A percentile compares a stretch with the other conserved stretches of the same genome.
Evolutionary conservation across 2,113 vertebrate species (phyloP).

Genomic region (Festucalex cinctus): DNA sequence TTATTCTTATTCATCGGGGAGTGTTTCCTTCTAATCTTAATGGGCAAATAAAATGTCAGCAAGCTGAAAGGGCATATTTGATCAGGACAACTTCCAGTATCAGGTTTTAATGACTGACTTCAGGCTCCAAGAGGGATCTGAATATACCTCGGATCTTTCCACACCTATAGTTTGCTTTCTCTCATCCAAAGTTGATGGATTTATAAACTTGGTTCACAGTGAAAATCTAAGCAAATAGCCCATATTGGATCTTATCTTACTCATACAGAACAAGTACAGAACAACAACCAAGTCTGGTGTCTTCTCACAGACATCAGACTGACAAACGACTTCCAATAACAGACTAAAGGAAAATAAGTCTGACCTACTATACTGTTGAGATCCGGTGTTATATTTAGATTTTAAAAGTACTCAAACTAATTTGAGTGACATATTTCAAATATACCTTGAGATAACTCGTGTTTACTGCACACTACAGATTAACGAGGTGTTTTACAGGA

Average conservation of each 20-base stretch:
- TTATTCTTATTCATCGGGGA: neutral
- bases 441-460: neutral
- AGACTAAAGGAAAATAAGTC: neutral
- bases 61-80: slow-evolving; percentile 14
- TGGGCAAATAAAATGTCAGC: neutral
- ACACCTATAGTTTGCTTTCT: neutral
- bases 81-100: slow-evolving; percentile 26
- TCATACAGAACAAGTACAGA: no score
- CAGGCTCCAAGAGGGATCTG: slow-evolving; percentile 8
- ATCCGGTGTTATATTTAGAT: neutral
- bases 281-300: neutral
- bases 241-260: no score
- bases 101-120: slow-evolving; percentile 34
- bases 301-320: slow-evolving; percentile 11
- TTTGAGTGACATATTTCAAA: neutral
- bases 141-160: slow-evolving; percentile 1
- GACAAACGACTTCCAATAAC: neutral
- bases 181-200: neutral
- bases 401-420: neutral
- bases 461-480: slow-evolving; percentile 2
- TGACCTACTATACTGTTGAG: neutral
- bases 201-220: neutral
- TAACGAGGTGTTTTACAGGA: neutral
- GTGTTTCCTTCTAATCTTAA: slow-evolving; percentile 38
- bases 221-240: neutral